Percentiles rank a stretch among this genome's conserved stretches.
Conservation (phyloP, 1,140 invertebrate species). For the Drosophila sturtevanti region DNA sequence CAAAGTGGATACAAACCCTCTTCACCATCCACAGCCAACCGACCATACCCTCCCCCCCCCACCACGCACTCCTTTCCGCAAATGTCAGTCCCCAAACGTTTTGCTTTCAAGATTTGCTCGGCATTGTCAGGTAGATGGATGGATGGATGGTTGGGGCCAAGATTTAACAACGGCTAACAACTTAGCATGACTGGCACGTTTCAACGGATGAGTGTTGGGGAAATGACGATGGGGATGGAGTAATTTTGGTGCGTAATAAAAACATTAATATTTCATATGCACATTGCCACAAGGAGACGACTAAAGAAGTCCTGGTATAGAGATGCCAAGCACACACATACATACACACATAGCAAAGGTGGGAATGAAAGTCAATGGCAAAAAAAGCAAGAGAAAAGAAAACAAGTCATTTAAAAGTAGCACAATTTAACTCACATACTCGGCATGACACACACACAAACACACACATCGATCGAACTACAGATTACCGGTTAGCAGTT, state of each 20-base stretch:
- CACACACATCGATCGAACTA: background rate
- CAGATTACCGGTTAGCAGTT: background rate
- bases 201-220: background rate
- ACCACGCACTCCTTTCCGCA: no score
- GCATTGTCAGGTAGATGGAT: background rate
- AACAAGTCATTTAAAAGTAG: background rate
- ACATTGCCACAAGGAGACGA: background rate
- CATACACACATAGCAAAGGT: no score
- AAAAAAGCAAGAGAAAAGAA: no score
- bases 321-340: no score
- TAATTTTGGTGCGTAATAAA: conserved; percentile 17
- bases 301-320: background rate
- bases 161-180: background rate
- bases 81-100: no score
- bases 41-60: no score
- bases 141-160: background rate
- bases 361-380: background rate
- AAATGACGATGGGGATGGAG: background rate
- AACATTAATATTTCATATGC: conserved; percentile 20
- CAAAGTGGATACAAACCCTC: background rate
- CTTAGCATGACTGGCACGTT: conserved; percentile 15
- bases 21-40: no score
- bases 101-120: background rate
- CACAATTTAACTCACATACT: background rate
- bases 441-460: background rate